phyloP scores from a whole-genome alignment of 2,888 invertebrate genomes.

The Apomyelois bistriatella region DNA sequence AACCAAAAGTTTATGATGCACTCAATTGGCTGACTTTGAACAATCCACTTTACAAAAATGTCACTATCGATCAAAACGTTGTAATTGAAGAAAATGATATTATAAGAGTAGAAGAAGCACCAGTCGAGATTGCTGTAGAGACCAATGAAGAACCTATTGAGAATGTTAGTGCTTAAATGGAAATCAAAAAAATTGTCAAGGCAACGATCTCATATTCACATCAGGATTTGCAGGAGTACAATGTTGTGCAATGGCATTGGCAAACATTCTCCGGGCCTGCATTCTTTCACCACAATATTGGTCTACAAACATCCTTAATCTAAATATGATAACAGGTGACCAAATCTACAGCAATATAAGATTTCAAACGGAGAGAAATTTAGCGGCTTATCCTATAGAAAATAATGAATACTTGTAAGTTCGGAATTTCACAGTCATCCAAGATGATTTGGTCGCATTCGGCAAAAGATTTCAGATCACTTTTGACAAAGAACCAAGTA shows the following conservation, averaged over 20 bases:
- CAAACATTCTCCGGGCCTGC: conserved; percentile 23
- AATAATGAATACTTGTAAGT: conserved; percentile 11
- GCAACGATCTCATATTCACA: conserved; percentile 23
- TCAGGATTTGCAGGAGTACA: conserved; percentile 26
- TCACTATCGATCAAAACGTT: neutral
- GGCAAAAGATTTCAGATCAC: neutral
- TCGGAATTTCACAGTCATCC: neutral
- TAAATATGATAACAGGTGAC: conserved; percentile 25
- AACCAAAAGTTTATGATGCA: conserved; percentile 15
- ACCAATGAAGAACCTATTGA: conserved; percentile 2
- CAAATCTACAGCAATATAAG: conserved; percentile 16
- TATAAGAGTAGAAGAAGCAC: conserved; percentile 5
- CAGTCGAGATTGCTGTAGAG: neutral
- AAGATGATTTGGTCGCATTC: neutral
- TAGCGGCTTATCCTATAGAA: conserved; percentile 11
- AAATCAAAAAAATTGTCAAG: conserved; percentile 25
- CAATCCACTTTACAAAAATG: conserved; percentile 20
- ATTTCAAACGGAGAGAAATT: conserved; percentile 9
- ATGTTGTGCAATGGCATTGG: conserved; percentile 29
- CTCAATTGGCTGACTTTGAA: conserved; percentile 14
- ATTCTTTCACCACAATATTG: conserved; percentile 16
- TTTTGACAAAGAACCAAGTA: neutral
- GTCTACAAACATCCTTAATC: conserved; percentile 20
- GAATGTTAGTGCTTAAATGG: neutral
- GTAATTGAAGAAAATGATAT: neutral